Evolutionary conservation across 1,140 invertebrate species (phyloP).

Genomic region (Condylostylus longicornis): DNA sequence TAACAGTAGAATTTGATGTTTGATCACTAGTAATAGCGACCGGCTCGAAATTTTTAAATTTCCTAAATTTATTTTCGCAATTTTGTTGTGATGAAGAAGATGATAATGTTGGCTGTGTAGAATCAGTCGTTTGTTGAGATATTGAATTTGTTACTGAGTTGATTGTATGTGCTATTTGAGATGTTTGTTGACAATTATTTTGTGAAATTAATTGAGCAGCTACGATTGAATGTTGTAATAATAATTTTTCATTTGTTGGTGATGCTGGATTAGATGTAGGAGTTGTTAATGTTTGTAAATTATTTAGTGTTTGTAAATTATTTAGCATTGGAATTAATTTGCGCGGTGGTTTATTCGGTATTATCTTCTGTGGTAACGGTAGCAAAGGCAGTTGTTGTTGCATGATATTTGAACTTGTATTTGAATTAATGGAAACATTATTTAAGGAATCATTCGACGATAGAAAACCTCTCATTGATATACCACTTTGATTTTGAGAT

Average conservation of each 20-base stretch:
- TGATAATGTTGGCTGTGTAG: neutral
- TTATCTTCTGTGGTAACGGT: slow-evolving; percentile 14
- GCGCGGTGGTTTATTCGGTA: slow-evolving; percentile 29
- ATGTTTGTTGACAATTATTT: slow-evolving; percentile 6
- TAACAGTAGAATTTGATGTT: slow-evolving; percentile 19
- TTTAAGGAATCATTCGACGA: slow-evolving; percentile 27
- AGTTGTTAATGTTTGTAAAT: too few relatives aligned
- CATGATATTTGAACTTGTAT: slow-evolving; percentile 2
- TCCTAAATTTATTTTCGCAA: slow-evolving; percentile 27
- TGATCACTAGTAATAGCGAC: slow-evolving; percentile 30
- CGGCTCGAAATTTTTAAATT: slow-evolving; percentile 26
- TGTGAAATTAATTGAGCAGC: neutral
- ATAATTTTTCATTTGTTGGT: too few relatives aligned
- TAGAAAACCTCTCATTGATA: slow-evolving; percentile 22
- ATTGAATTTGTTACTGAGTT: neutral
- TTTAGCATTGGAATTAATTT: slow-evolving; percentile 16
- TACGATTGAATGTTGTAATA: neutral
- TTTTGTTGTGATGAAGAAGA: slow-evolving; percentile 10
- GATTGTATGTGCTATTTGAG: slow-evolving; percentile 1
- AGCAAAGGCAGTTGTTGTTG: slow-evolving; percentile 7
- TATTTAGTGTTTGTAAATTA: too few relatives aligned
- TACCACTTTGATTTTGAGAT: slow-evolving; percentile 17
- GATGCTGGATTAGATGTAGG: too few relatives aligned
- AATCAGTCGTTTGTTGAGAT: neutral
- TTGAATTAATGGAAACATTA: slow-evolving; percentile 13